Evolutionary conservation across 2,888 invertebrate genomes (phyloP), one percentile per base, ranked within the genome.

Genomic region (Orchestes rusci): DNA sequence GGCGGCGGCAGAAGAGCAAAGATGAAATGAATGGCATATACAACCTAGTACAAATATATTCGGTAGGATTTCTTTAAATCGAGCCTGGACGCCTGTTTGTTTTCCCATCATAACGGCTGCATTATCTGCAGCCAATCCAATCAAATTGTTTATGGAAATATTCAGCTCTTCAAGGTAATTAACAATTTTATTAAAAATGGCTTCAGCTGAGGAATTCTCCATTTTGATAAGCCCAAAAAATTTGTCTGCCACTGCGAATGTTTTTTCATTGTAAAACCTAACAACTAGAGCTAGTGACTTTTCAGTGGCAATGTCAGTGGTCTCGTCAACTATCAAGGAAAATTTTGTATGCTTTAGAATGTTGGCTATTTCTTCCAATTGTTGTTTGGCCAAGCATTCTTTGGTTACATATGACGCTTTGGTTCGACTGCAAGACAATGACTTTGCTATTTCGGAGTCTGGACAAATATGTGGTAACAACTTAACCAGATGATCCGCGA

Each of bases 311-410:
- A 40, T 32, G 29, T 45, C 45, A 5, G 29, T 45, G 10, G 45
- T 45, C 20, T 41, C 41, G 23, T 45, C 40, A n/a, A 45, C 30
- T 16, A 45, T 34, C 20, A 45, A n/a, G n/a, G 45, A 45, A 35
- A 45, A 35, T 3, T 34, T 18, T 8, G 7, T 18, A 16, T 18
- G 12, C 10, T 42, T 12, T 28, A 29, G 15, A 19, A 5, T 3
- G n/a, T 36, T 15, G n/a, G 28, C 28, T 4, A 35, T 27, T 17
- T 4, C 13, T 3, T 15, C 16, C 2, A 41, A 3, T 19, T 41
- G 34, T 17, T 35, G 19, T 10, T 16, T 2, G 4, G 8, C 16
- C 12, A 41, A 16, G 18, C 41, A 34, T 8, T 29, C 30, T 2
- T 34, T 28, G 27, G 41, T 34, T 1, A 39, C 17, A n/a, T 39